phyloP scores from a whole-genome alignment of 2,888 invertebrate genomes.

The Xanthia icteritia region DNA sequence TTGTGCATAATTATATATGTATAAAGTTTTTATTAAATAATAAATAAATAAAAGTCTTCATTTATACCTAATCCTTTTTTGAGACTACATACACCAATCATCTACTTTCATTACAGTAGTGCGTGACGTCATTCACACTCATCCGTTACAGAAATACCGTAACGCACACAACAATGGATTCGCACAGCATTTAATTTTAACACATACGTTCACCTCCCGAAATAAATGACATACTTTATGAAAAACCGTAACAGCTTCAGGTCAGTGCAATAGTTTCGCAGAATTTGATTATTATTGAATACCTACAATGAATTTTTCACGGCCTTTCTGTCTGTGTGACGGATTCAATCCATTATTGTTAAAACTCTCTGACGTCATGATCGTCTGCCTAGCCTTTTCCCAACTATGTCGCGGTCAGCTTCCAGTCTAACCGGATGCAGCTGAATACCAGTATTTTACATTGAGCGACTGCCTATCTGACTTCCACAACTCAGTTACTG shows the following conservation, averaged over 20 bases:
- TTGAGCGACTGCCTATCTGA: not conserved
- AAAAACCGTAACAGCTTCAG: constrained; percentile 67
- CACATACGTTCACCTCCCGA: constrained; percentile 68
- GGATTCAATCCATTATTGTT: not conserved
- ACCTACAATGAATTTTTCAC: constrained; percentile 31
- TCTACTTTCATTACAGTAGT: not conserved
- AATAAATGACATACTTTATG: constrained; percentile 73
- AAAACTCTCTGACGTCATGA: no score
- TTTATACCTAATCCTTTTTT: not conserved
- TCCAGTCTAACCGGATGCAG: not conserved
- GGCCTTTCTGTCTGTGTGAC: not conserved
- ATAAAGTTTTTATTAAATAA: no score
- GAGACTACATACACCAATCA: not conserved
- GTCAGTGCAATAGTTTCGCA: constrained; percentile 62
- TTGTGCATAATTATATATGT: no score
- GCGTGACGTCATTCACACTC: not conserved
- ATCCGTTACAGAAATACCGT: constrained; percentile 27
- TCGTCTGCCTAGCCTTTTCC: not conserved
- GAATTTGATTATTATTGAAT: constrained; percentile 32
- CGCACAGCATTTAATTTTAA: constrained; percentile 67
- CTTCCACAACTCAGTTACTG: not conserved
- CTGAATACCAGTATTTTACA: not conserved
- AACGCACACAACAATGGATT: constrained; percentile 55
- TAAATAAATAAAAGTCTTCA: no score
- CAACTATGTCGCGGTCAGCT: not conserved